Evolutionary conservation across 2,888 invertebrate species (phyloP).

Genomic region (Hypsopygia costalis): DNA sequence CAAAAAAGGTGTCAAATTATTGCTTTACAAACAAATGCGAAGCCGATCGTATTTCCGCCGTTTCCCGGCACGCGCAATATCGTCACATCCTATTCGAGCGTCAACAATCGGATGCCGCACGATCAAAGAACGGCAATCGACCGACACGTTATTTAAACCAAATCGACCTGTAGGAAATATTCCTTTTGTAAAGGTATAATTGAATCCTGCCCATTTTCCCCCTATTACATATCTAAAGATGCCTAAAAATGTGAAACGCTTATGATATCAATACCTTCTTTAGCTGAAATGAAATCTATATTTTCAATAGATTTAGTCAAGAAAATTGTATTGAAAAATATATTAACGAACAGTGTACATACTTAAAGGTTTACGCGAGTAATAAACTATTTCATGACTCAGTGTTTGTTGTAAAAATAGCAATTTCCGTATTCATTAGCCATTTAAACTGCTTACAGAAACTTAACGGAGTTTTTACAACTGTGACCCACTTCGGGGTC

Average conservation of each 20-base stretch:
- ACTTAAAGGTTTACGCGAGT: background rate
- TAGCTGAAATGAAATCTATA: too few relatives aligned
- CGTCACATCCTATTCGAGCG: conserved; percentile 21
- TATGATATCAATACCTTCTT: too few relatives aligned
- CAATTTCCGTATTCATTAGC: conserved; percentile 3
- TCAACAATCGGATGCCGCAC: conserved; percentile 6
- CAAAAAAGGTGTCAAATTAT: too few relatives aligned
- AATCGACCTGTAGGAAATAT: background rate
- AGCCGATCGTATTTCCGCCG: conserved; percentile 21
- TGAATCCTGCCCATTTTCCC: too few relatives aligned
- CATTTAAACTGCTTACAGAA: conserved; percentile 5
- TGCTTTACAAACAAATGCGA: conserved; percentile 33
- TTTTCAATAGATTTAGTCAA: too few relatives aligned
- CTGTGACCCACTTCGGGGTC: conserved; percentile 19
- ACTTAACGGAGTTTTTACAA: conserved; percentile 15
- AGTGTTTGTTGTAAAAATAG: conserved; percentile 1
- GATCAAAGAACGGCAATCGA: conserved; percentile 7
- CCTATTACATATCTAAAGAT: too few relatives aligned
- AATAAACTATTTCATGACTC: conserved; percentile 5
- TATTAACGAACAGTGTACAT: background rate
- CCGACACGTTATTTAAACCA: conserved; percentile 3
- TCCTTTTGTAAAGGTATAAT: too few relatives aligned
- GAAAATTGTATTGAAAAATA: too few relatives aligned
- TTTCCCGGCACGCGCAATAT: conserved; percentile 19
- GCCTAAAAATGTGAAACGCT: too few relatives aligned